Evolutionary conservation across 1,140 invertebrate species (phyloP).

Genomic region (Achatina immaculata): DNA sequence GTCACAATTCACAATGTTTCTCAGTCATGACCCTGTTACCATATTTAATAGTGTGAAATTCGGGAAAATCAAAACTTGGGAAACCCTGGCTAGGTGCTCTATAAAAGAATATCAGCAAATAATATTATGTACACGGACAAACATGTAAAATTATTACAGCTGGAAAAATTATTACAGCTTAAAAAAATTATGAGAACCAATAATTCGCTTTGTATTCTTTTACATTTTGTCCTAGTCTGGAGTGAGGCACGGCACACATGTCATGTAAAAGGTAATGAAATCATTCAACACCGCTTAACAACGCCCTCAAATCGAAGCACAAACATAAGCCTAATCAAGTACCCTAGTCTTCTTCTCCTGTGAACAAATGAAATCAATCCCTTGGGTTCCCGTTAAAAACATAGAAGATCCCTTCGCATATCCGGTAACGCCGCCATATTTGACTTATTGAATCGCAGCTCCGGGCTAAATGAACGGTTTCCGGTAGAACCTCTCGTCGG

Average conservation of each 20-base stretch:
- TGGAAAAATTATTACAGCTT: too few relatives aligned
- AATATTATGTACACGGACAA: too few relatives aligned
- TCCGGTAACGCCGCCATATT: slow-evolving; percentile 17
- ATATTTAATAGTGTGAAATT: too few relatives aligned
- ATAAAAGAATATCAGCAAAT: too few relatives aligned
- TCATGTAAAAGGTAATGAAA: not conserved
- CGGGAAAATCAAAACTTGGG: too few relatives aligned
- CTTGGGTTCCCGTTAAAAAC: not conserved
- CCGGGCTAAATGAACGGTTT: slow-evolving; percentile 28
- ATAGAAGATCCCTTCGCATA: not conserved
- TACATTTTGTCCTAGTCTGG: too few relatives aligned
- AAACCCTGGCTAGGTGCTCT: too few relatives aligned
- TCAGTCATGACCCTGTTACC: too few relatives aligned
- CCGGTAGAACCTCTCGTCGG: slow-evolving; percentile 10
- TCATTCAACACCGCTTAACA: slow-evolving; percentile 14
- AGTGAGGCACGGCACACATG: not conserved
- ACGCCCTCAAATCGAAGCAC: not conserved
- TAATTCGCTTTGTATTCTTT: too few relatives aligned
- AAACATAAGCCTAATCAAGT: slow-evolving; percentile 1
- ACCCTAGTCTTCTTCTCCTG: not conserved
- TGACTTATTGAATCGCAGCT: slow-evolving; percentile 22
- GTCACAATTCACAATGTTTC: too few relatives aligned
- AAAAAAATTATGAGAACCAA: too few relatives aligned
- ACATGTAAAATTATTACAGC: too few relatives aligned
- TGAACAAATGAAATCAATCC: slow-evolving; percentile 14